A percentile compares a stretch with the other conserved stretches of the same genome.
Evolutionary conservation across 2,113 vertebrate species (phyloP).

Genomic region (Eclectus roratus): DNA sequence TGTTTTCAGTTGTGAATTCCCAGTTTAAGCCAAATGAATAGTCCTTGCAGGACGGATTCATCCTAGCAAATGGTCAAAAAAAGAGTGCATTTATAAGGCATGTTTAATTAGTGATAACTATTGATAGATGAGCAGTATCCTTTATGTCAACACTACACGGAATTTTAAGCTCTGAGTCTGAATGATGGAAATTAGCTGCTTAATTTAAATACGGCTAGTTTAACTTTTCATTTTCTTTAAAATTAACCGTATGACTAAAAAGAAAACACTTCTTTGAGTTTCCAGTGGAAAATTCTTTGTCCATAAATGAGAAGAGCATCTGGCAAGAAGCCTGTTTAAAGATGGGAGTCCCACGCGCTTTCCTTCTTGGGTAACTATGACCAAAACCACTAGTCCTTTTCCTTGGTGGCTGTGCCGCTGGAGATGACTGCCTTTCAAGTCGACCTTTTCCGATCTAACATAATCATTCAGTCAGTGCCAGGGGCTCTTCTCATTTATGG

Average conservation of each 20-base stretch:
- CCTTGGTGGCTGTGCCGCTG: neutral
- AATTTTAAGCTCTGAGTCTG: neutral
- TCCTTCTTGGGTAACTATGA: neutral
- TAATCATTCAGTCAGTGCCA: fast-evolving
- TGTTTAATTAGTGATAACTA: neutral
- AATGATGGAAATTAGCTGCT: neutral
- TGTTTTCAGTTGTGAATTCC: neutral
- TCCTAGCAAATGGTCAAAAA: neutral
- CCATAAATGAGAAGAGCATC: neutral
- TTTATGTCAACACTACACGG: neutral
- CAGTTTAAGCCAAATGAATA: neutral
- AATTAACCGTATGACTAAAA: neutral
- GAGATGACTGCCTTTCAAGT: neutral
- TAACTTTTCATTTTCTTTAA: neutral
- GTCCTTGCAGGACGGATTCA: neutral
- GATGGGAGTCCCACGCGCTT: neutral
- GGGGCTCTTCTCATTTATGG: neutral
- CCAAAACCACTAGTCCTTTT: neutral
- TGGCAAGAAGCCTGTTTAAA: neutral
- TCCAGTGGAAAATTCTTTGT: constrained; percentile 20
- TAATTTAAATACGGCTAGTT: neutral
- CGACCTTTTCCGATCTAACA: neutral
- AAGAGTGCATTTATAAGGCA: neutral
- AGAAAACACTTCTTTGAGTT: neutral
- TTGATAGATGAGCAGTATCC: neutral